Evolutionary conservation across 2,797 vertebrate genomes (phyloP).

Genomic region (Enteromius argenteus): DNA sequence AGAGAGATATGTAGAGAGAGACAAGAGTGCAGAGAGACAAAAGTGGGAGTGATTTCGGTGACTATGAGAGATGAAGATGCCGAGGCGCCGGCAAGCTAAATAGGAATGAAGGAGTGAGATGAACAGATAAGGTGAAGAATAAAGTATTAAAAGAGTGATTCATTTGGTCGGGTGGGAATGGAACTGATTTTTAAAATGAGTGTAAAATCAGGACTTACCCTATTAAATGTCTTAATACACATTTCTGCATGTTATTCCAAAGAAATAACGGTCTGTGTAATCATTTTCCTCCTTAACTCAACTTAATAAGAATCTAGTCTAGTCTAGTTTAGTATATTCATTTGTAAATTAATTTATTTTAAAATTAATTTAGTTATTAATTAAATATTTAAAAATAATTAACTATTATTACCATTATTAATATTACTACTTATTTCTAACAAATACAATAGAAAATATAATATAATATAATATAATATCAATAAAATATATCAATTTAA

Average conservation of each 20-base stretch:
- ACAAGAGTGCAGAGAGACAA: conserved; percentile 6
- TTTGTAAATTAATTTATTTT: no score
- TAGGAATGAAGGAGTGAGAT: background rate
- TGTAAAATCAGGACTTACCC: background rate
- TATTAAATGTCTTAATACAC: background rate
- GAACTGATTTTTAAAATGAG: background rate
- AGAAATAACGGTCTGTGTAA: background rate
- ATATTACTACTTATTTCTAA: no score
- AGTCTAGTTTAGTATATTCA: background rate
- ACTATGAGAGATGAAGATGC: conserved; percentile 18
- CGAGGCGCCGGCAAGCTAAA: background rate
- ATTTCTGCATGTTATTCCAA: background rate
- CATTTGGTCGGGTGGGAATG: background rate
- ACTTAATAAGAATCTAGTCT: background rate
- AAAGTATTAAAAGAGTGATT: conserved; percentile 5
- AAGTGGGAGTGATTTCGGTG: conserved; percentile 19
- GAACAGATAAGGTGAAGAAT: conserved; percentile 19
- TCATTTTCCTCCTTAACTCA: background rate
- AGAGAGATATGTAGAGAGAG: conserved; percentile 28
- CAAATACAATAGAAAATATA: no score
- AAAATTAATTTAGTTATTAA: no score
- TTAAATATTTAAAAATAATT: no score
- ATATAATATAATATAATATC: no score
- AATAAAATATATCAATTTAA: no score
- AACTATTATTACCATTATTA: no score